phyloP scores from a whole-genome alignment of 2,797 vertebrate species.

The Aplochiton taeniatus region DNA sequence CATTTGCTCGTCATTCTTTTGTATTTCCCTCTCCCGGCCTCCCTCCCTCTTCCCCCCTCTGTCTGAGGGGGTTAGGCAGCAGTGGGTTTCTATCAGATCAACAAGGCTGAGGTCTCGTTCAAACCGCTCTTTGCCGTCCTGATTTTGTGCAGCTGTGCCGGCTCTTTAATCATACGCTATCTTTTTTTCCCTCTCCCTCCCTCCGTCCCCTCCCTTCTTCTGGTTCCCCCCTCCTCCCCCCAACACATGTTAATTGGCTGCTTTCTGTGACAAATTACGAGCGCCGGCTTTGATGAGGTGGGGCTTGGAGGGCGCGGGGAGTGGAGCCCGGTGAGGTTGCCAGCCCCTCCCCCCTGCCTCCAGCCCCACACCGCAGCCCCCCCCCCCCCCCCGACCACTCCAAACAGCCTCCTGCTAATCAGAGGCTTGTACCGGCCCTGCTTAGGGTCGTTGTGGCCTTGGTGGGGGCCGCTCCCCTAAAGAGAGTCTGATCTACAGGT shows the following conservation, averaged over 20 bases:
- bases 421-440: constrained; percentile 80
- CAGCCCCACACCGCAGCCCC: constrained; percentile 9
- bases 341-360: constrained; percentile 81
- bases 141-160: constrained; percentile 91
- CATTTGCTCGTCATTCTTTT: constrained; percentile 66
- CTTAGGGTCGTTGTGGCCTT: constrained; percentile 69
- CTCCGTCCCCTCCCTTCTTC: constrained; percentile 54
- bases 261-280: constrained; percentile 99
- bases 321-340: constrained; percentile 84
- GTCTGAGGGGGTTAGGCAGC: constrained; percentile 67
- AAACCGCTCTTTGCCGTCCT: constrained; percentile 85
- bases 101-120: constrained; percentile 85
- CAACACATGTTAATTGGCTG: constrained; percentile 99
- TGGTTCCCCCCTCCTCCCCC: constrained; percentile 74
- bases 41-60: background rate
- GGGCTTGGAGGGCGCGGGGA: constrained; percentile 92
- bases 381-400: constrained; percentile 82
- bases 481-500: constrained; percentile 73
- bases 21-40: constrained; percentile 53
- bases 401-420: constrained; percentile 94
- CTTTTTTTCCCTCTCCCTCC: constrained; percentile 81
- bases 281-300: constrained; percentile 97
- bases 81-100: constrained; percentile 79
- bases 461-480: constrained; percentile 69
- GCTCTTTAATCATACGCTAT: constrained; percentile 97